These are phyloP conservation scores for Frieseomelitta varia DNA, from an alignment of 1,140 invertebrate genomes.

Conservation along the genomic window DNA sequence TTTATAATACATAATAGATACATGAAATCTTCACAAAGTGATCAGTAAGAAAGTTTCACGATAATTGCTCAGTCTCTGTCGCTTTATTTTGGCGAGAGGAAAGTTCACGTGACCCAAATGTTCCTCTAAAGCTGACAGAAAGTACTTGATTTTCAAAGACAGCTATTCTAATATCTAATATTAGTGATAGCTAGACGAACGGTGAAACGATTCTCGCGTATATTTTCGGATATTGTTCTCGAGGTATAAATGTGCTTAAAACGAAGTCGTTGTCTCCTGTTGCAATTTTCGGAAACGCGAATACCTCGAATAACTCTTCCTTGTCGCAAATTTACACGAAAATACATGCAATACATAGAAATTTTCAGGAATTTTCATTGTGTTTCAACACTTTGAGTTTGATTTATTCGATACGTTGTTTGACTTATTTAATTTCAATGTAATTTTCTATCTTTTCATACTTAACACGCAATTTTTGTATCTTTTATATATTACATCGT, in stretches of 20 bases:
- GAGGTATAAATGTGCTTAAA: too few species aligned
- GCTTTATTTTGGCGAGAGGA: background rate
- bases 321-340: background rate
- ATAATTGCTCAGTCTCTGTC: background rate
- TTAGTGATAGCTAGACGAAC: background rate
- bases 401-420: too few species aligned
- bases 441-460: too few species aligned
- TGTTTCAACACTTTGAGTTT: too few species aligned
- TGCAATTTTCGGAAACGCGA: background rate
- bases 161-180: background rate
- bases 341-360: too few species aligned
- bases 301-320: background rate
- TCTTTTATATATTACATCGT: too few species aligned
- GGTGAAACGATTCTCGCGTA: background rate
- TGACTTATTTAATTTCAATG: too few species aligned
- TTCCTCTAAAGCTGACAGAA: background rate
- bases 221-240: constrained; percentile 28
- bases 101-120: background rate
- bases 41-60: background rate
- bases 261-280: too few species aligned
- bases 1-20: too few species aligned
- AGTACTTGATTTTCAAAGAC: background rate
- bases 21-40: too few species aligned
- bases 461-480: too few species aligned
- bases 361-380: too few species aligned